Conservation (phyloP, 2,113 vertebrate species). For the Carassius gibelio region DNA sequence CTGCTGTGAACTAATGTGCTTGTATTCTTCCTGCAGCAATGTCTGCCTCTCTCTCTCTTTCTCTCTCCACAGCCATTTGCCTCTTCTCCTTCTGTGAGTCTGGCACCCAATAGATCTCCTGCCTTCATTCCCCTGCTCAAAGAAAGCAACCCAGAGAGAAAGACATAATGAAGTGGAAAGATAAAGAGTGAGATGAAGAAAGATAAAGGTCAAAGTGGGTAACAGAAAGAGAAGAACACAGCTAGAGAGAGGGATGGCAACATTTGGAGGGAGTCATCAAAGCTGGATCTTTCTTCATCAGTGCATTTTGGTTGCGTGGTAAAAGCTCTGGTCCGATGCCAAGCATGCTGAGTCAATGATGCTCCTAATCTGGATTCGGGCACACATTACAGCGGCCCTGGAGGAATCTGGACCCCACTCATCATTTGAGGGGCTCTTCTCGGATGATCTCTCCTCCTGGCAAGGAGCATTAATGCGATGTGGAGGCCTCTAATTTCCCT, state of each 20-base stretch:
- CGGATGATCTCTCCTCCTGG: conserved; percentile 44
- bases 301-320: conserved; percentile 21
- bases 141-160: neutral
- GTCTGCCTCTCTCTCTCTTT: conserved; percentile 29
- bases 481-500: conserved; percentile 42
- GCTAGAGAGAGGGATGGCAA: neutral
- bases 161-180: conserved; percentile 19
- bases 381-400: conserved; percentile 20
- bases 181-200: neutral
- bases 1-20: conserved; percentile 49
- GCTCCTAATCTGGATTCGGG: conserved; percentile 38
- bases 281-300: conserved; percentile 10
- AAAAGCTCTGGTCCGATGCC: neutral
- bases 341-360: conserved; percentile 37
- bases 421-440: conserved; percentile 8
- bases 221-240: neutral
- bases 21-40: conserved; percentile 32
- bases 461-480: conserved; percentile 37
- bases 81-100: conserved; percentile 19
- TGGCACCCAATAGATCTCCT: conserved; percentile 28
- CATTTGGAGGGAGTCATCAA: neutral
- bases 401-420: conserved; percentile 36
- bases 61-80: conserved; percentile 13
- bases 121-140: conserved; percentile 32
- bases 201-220: neutral